These are phyloP conservation scores for Formicarius rufipectus DNA, from an alignment of 2,113 vertebrate species.

Conservation along the genomic window DNA sequence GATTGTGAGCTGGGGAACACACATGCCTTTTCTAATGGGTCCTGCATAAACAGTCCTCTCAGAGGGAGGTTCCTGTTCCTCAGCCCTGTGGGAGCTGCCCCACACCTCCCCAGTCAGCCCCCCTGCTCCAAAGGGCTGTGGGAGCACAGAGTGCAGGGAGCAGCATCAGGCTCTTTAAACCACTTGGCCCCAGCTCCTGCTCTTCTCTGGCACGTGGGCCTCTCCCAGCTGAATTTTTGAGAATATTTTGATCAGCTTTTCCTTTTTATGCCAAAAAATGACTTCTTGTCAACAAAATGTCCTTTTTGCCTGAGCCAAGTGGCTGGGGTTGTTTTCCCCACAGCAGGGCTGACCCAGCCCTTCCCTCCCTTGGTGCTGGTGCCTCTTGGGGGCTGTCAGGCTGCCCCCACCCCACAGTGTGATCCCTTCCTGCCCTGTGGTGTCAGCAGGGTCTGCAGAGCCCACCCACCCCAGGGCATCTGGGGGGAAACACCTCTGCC, in stretches of 20 bases:
- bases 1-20: background rate
- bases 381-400: background rate
- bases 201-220: background rate
- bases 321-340: background rate
- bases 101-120: background rate
- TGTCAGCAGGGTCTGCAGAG: background rate
- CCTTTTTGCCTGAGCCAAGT: background rate
- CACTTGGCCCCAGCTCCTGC: background rate
- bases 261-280: conserved; percentile 55
- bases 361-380: background rate
- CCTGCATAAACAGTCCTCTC: background rate
- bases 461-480: background rate
- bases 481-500: fast-evolving
- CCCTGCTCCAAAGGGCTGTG: fast-evolving
- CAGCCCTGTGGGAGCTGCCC: background rate
- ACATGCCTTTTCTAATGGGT: fast-evolving
- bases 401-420: background rate
- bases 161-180: background rate
- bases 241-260: conserved; percentile 58
- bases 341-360: background rate
- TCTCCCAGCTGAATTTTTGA: background rate
- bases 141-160: background rate
- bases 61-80: background rate
- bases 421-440: background rate
- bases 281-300: conserved; percentile 59